phyloP scores from a whole-genome alignment of 2,888 invertebrate genomes.

The Ochropleura leucogaster region DNA sequence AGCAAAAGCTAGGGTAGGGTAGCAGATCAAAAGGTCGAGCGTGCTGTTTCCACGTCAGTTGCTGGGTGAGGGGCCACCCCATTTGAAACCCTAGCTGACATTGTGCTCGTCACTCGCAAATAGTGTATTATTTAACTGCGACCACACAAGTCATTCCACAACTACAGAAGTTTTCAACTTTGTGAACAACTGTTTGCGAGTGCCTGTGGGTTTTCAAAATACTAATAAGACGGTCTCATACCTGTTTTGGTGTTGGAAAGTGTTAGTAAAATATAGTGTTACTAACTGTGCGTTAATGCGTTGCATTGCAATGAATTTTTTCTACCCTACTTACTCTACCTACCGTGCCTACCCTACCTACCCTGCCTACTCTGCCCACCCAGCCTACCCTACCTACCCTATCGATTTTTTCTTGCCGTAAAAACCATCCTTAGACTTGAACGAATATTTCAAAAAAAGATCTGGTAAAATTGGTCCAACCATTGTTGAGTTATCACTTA shows the following conservation, averaged over 20 bases:
- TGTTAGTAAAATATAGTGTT: not conserved
- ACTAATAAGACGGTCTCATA: not conserved
- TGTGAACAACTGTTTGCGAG: not conserved
- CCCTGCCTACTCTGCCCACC: no score
- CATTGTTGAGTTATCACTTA: no score
- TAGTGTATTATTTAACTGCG: slow-evolving; percentile 6
- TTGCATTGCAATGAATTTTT: no score
- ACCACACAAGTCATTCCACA: not conserved
- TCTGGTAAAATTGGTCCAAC: no score
- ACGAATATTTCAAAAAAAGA: no score
- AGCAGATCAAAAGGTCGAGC: slow-evolving; percentile 32
- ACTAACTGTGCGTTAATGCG: no score
- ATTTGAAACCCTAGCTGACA: not conserved
- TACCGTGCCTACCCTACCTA: no score
- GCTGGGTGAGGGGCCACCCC: not conserved
- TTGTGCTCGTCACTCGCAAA: not conserved
- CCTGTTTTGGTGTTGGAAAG: not conserved
- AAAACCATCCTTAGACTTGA: no score
- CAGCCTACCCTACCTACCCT: no score
- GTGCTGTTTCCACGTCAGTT: slow-evolving; percentile 22
- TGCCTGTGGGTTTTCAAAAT: not conserved
- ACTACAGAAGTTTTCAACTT: not conserved
- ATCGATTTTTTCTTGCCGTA: no score
- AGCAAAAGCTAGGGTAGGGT: slow-evolving; percentile 3
- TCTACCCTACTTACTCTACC: no score